Evolutionary conservation across 2,888 invertebrate genomes (phyloP), one percentile per base, ranked within the genome.

Genomic region (Chaetogeoica ovagalla): DNA sequence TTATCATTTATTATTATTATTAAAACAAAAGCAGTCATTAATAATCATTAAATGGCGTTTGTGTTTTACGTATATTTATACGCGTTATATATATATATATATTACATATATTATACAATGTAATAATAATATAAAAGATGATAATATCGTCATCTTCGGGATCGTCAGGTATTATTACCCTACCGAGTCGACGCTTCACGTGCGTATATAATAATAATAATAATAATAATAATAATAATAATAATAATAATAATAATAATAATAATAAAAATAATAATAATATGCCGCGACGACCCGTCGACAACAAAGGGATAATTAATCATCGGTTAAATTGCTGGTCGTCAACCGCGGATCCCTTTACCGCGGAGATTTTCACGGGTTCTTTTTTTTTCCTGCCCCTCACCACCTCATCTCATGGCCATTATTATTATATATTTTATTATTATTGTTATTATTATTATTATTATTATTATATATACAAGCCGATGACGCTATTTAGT

Each of bases 301-400:
- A 43, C 75, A 66, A 75, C 77, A 79, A 79, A 79, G 55, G 77
- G 77, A 70, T 79, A 70, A 79, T 79, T 79, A 79, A 79, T 79
- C 77, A 79, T 79, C 70, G 77, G 77, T 70, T 79, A 79, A 79
- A 79, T 69, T 62, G 77, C 77, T 52, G 60, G 77, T 69, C 77
- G 77, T 77, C 77, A 77, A 77, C 77, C 48, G 48, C 13, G 30
- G 30, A 30, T 30, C 30, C 30, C 30, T 30, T 30, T 4, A 30
- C 30, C 30, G 30, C 30, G 30, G 63, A 72, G 70, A 72, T 72
- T 70, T 43, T 79, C 11, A 48, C 48, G 43, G 43, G 43, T 9
- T 7, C 43, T 9, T 3, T 43, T 76, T 66, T 77, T 79, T 79
- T 59, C 21, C 17, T 43, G 7, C 9, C 9, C 0, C 9, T 39